Percentiles rank a stretch among this genome's conserved stretches.
Evolutionary conservation across 2,113 vertebrate species (phyloP).

Genomic region (Vicugna pacos): DNA sequence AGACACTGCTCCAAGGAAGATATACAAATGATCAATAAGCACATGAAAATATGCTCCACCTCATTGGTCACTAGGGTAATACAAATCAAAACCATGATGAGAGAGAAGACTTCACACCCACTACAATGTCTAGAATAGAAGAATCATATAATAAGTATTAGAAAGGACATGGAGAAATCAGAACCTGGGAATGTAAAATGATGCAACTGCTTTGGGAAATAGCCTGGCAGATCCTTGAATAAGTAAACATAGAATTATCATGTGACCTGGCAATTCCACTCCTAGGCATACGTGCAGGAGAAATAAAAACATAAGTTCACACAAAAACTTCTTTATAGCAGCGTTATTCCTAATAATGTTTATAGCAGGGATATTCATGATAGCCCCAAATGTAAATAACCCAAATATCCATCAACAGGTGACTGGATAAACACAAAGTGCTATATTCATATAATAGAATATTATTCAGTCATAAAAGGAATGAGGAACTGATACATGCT

Average conservation of each 20-base stretch:
- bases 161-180: background rate
- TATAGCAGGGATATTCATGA: background rate
- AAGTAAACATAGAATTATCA: background rate
- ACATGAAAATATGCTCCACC: background rate
- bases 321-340: background rate
- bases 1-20: background rate
- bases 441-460: background rate
- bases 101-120: background rate
- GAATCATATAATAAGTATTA: background rate
- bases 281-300: background rate
- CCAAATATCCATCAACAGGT: background rate
- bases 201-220: background rate
- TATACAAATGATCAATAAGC: background rate
- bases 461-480: background rate
- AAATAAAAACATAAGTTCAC: background rate
- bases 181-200: background rate
- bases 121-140: background rate
- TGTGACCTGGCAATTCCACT: background rate
- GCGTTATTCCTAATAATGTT: background rate
- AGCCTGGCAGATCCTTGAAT: background rate
- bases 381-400: background rate
- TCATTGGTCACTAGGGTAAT: background rate
- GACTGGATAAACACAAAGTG: background rate
- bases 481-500: background rate
- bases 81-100: background rate